A percentile compares a stretch with the other conserved stretches of the same genome.
phyloP scores from a whole-genome alignment of 2,888 invertebrate species.

The Pantelozetes paolii region DNA sequence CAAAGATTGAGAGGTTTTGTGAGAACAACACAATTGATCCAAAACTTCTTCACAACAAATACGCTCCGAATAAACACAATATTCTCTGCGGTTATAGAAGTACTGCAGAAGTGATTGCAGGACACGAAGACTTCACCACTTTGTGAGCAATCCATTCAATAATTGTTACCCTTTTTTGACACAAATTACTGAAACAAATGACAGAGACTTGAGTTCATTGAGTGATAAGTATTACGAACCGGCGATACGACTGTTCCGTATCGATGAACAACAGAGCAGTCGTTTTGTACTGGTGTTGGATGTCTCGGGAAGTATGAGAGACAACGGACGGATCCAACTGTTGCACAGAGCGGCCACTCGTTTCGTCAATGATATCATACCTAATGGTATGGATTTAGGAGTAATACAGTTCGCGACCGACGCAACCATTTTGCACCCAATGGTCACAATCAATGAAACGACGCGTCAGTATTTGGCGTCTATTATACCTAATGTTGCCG shows the following conservation, averaged over 20 bases:
- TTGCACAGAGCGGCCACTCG: conserved; percentile 60
- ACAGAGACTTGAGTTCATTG: conserved; percentile 3
- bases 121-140: conserved; percentile 45
- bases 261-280: conserved; percentile 44
- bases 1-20: conserved; percentile 40
- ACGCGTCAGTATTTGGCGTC: conserved; percentile 45
- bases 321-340: conserved; percentile 56
- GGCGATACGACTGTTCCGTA: conserved; percentile 46
- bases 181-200: neutral
- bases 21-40: neutral
- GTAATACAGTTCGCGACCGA: conserved; percentile 50
- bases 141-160: conserved; percentile 53
- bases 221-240: conserved; percentile 40
- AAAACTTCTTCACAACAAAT: conserved; percentile 38
- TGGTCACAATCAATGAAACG: conserved; percentile 45
- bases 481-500: conserved; percentile 47
- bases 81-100: conserved; percentile 51
- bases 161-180: neutral
- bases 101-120: conserved; percentile 50
- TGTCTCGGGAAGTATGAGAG: conserved; percentile 49
- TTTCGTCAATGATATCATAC: conserved; percentile 60
- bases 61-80: conserved; percentile 52
- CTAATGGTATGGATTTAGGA: conserved; percentile 51
- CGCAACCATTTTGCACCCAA: conserved; percentile 42
- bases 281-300: conserved; percentile 48